phyloP scores from a whole-genome alignment of 2,888 invertebrate species.

The Chrysolina oricalcia region DNA sequence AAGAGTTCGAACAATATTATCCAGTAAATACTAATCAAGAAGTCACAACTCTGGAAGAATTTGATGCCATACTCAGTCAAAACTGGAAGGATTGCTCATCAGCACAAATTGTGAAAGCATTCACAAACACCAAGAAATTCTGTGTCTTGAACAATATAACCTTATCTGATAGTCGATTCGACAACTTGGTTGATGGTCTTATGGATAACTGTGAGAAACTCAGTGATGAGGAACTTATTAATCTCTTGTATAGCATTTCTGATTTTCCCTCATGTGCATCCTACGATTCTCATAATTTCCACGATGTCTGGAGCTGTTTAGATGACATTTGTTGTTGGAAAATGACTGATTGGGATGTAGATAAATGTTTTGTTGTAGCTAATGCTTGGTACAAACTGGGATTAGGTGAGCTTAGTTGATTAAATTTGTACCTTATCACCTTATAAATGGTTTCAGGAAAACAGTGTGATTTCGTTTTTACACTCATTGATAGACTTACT shows the following conservation, averaged over 20 bases:
- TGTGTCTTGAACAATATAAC: constrained; percentile 62
- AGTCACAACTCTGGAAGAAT: constrained; percentile 34
- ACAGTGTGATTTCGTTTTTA: constrained; percentile 75
- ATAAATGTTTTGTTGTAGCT: constrained; percentile 75
- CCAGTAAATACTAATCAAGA: constrained; percentile 5
- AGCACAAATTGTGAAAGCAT: constrained; percentile 64
- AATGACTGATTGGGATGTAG: constrained; percentile 73
- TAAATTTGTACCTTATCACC: constrained; percentile 29
- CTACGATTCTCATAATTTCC: constrained; percentile 75
- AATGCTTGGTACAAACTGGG: constrained; percentile 80
- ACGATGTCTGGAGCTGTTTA: constrained; percentile 79
- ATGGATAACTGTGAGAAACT: constrained; percentile 74
- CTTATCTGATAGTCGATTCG: constrained; percentile 66
- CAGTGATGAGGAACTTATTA: constrained; percentile 75
- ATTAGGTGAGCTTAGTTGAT: constrained; percentile 58
- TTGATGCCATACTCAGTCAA: constrained; percentile 49
- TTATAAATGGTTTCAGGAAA: constrained; percentile 67
- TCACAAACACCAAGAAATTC: constrained; percentile 61
- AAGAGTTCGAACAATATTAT: constrained; percentile 17
- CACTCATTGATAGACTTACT: constrained; percentile 74
- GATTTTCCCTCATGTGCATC: constrained; percentile 74
- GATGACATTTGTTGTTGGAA: constrained; percentile 77
- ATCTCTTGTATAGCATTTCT: constrained; percentile 73
- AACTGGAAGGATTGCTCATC: constrained; percentile 61
- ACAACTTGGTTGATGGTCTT: constrained; percentile 69